Base-by-base conservation (phyloP, 1,140 invertebrate species). In the Drosophila sturtevanti region DNA sequence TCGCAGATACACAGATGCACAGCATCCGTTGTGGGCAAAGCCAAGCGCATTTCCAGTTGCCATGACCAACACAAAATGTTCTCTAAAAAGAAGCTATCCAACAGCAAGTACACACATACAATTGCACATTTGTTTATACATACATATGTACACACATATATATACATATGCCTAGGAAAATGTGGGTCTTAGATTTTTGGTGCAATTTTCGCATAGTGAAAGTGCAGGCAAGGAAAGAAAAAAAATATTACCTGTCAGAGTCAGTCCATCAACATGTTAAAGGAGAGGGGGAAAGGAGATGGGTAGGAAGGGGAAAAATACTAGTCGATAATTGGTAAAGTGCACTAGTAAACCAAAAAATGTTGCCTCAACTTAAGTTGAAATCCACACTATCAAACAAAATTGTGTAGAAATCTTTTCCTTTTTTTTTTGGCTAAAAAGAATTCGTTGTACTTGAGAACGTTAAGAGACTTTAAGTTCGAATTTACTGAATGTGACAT, bases 51-150 rank as follows among this genome's bases (percentile, higher is more conserved):
- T 79, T 62, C 68, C 77, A 80, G 81, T 85, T 85, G 77, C 81
- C 81, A 85, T 86, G 77, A 84, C 77, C 81, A 48, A 48, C 41
- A 48, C 41, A 86, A 80, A 85, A 84, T 85, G 81, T 84, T 85
- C 77, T 86, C 77, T 65, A 84, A 85, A 75, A 71, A 74, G 60
- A 48, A 48, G 41, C 41, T 44, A 44, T 18, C 14, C 41, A 41
- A 41, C 38, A 41, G 6, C 38, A 41, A 5, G 18, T 9, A 44
- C 41, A 44, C 27, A 16, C 14, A 31, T 31, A 31, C 6, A 31
- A 6, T 1, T 0, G 27, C 27, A 31, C 27, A 6, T 31, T 31
- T 18, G 7, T 41, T 14, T 41, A n/a, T 41, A 37, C n/a, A 12
- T 37, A 14, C n/a, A 4, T 38, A 38, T 38, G 37, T 38, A 38